Base-by-base conservation (phyloP, 2,113 vertebrate species). In the Sinocyclocheilus anshuiensis region DNA sequence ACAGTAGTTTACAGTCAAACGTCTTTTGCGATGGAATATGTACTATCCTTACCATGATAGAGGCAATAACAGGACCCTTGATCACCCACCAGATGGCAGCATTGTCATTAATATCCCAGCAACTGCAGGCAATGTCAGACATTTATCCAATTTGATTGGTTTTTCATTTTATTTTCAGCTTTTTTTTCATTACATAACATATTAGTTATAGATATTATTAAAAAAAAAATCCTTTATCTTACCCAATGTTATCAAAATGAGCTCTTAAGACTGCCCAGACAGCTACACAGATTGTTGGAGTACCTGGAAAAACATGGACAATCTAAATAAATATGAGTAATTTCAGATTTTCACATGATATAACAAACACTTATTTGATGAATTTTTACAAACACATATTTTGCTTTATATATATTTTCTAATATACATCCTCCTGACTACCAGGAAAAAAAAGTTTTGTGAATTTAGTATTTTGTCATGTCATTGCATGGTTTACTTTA, bases 81-180 rank as follows among this genome's bases (percentile, higher is more conserved):
- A 99, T 99, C 88, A 99, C 97, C 98, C 98, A 99, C 98, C 98
- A 99, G 94, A 99, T 95, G 93, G 97, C 97, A 29, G 97, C 97
- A 93, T 96, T 96, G 90, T 97, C 96, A 89, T 99, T 99, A 88
- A 97, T 99, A 87, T 99, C 98, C 98, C 98, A 99, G 92, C 98
- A 99, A 88, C 98, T 99, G 90, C 88, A 67, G 90, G 80, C 83
- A 59, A 88, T 15, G 53, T 11, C 13, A 29, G 65, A 42, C 8
- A 55, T 69, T 65, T 48, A 45, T 33, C n/a, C n/a, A 69, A 22
- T 86, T 7, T 59, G 55, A 79, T 12, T 36, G 8, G 15, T 81
- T 65, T 24, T 24, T 53, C 15, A 16, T 24, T 45, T 65, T 48
- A 10, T 65, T 81, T 72, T 36, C 13, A 63, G 10, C 18, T 48